Conservation (phyloP, 2,113 vertebrate species). For the Semnornis frantzii region DNA sequence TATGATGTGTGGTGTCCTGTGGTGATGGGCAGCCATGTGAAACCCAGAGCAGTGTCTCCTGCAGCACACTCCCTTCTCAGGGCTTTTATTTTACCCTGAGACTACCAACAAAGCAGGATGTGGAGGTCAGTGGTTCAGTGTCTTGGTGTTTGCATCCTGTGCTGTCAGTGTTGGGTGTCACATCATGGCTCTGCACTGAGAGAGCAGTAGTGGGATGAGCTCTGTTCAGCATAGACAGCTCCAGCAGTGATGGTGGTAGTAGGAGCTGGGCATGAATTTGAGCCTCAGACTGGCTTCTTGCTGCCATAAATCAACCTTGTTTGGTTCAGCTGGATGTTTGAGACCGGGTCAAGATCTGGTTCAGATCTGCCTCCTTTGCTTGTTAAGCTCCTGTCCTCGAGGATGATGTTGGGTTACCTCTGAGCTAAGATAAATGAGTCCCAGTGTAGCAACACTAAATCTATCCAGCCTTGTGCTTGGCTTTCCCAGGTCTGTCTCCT, state of each 20-base stretch:
- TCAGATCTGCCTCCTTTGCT: background rate
- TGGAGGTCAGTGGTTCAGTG: fast-evolving
- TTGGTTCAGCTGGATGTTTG: background rate
- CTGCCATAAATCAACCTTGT: background rate
- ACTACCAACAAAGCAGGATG: background rate
- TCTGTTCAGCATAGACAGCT: background rate
- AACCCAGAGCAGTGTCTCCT: background rate
- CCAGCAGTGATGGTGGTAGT: background rate
- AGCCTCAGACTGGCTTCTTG: background rate
- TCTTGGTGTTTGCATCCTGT: background rate
- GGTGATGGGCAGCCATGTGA: fast-evolving
- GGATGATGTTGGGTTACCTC: background rate
- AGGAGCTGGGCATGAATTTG: background rate
- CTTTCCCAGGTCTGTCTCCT: background rate
- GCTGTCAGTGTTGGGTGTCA: background rate
- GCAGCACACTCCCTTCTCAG: background rate
- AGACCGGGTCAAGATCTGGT: constrained; percentile 11
- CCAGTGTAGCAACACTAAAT: background rate
- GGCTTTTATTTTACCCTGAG: background rate
- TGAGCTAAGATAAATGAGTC: constrained; percentile 4
- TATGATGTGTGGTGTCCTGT: background rate
- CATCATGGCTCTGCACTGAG: background rate
- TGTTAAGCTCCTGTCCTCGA: constrained; percentile 14
- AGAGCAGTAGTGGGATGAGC: background rate
- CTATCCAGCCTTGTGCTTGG: background rate